Base-by-base conservation (phyloP, 2,888 invertebrate genomes). In the Encarsia formosa region DNA sequence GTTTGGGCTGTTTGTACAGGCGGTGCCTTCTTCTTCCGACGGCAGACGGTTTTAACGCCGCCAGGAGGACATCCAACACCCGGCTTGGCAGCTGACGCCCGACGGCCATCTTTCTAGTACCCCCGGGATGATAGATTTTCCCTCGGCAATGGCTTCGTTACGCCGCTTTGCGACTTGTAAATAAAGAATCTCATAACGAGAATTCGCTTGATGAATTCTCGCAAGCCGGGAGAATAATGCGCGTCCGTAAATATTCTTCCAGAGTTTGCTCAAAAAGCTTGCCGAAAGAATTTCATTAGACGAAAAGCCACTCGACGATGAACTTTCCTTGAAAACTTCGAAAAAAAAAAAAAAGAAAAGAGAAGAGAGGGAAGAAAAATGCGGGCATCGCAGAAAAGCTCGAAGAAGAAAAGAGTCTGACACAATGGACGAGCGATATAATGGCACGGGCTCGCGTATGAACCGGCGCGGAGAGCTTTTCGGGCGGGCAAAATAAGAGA, bases 1-100 rank as follows among this genome's bases (percentile, higher is more conserved):
- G 58, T 59, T 57, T 57, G 58, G 49, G 51, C 29, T 63, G 63
- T 63, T 63, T 63, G 59, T 54, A 60, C 61, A 63, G 62, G 58
- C 63, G 59, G 46, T 56, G 61, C 58, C 57, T 51, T 52, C 34
- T 39, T 51, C 32, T 37, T 34, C n/a, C 26, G 40, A 35, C 49
- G 18, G 19, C 11, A 16, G 15, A 6, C 35, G 26, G n/a, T n/a
- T n/a, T n/a, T n/a, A n/a, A n/a, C n/a, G n/a, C n/a, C n/a, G n/a
- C n/a, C n/a, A n/a, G n/a, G n/a, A n/a, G n/a, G n/a, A n/a, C n/a
- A n/a, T n/a, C n/a, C n/a, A n/a, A n/a, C n/a, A n/a, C n/a, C 11
- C 26, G 26, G 6, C 26, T 26, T 26, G 23, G 39, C 39, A 39
- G 23, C 23, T 22, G 23, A 15, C 39, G 11, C 19, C n/a, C n/a